Percentiles rank a stretch among this genome's conserved stretches.
phyloP scores from a whole-genome alignment of 2,888 invertebrate species.

The Drosophila infuscata region DNA sequence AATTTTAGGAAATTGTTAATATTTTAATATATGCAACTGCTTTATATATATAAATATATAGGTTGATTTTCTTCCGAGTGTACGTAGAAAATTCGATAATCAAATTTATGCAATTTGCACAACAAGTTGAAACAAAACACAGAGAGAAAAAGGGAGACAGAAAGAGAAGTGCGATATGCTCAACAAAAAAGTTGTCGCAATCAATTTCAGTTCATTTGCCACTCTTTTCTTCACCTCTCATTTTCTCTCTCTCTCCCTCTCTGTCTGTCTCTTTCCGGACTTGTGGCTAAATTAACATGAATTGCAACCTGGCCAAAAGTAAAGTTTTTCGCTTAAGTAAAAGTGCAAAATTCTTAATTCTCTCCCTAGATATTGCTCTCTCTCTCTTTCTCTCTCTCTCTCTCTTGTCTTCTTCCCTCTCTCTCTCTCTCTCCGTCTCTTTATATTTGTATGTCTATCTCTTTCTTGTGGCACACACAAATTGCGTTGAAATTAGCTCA shows the following conservation, averaged over 20 bases:
- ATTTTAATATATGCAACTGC: background rate
- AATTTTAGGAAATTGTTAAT: background rate
- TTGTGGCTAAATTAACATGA: constrained; percentile 64
- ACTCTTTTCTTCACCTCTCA: background rate
- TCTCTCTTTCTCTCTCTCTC: background rate
- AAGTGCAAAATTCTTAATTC: constrained; percentile 73
- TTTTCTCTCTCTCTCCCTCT: background rate
- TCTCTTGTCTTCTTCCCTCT: background rate
- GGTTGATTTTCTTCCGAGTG: background rate
- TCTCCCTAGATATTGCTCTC: constrained; percentile 7
- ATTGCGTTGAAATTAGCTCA: constrained; percentile 75
- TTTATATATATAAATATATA: background rate
- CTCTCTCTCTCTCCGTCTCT: background rate
- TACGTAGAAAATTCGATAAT: constrained; percentile 56
- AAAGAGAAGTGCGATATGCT: constrained; percentile 13
- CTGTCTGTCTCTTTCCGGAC: constrained; percentile 2
- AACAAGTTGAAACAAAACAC: constrained; percentile 68
- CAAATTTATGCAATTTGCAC: constrained; percentile 70
- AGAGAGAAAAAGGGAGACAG: constrained; percentile 16
- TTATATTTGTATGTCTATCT: constrained; percentile 7
- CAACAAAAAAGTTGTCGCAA: constrained; percentile 70
- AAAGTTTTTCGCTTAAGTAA: constrained; percentile 75
- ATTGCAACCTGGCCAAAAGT: constrained; percentile 71
- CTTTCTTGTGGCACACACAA: constrained; percentile 53
- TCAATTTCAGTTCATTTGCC: constrained; percentile 65